Evolutionary conservation across 1,140 invertebrate genomes (phyloP).

Genomic region (Ooceraea biroi): DNA sequence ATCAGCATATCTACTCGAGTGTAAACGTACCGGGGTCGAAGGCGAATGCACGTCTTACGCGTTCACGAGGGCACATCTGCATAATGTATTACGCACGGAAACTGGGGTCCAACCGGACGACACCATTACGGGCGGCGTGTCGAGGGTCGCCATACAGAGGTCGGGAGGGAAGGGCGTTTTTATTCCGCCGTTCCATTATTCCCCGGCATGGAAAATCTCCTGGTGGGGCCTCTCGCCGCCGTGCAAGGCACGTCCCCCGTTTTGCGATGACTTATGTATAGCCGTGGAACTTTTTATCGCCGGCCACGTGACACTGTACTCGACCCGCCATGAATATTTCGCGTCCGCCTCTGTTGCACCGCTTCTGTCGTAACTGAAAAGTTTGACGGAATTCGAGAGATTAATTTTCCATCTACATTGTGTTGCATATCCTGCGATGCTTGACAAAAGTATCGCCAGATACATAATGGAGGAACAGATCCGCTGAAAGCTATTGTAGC

Average conservation of each 20-base stretch:
- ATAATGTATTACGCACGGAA: conserved; percentile 73
- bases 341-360: not conserved
- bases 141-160: not conserved
- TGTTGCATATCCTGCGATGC: not conserved
- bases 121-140: conserved; percentile 28
- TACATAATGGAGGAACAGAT: too few relatives aligned
- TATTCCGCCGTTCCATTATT: conserved; percentile 75
- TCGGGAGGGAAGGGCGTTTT: conserved; percentile 67
- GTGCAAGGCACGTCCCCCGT: conserved; percentile 4
- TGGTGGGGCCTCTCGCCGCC: not conserved
- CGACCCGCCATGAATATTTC: conserved; percentile 56
- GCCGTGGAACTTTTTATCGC: conserved; percentile 47
- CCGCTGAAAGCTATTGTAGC: too few relatives aligned
- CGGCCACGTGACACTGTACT: conserved; percentile 43
- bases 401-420: conserved; percentile 3
- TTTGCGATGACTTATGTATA: conserved; percentile 62
- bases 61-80: conserved; percentile 69
- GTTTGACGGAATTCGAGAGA: conserved; percentile 22
- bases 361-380: not conserved
- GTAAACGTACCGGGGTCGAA: too few relatives aligned
- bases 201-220: conserved; percentile 38
- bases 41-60: conserved; percentile 24
- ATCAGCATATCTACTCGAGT: not conserved
- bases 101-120: conserved; percentile 54
- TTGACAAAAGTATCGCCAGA: too few relatives aligned